Evolutionary conservation across 2,888 invertebrate species (phyloP).

Genomic region (Calameuta filiformis): DNA sequence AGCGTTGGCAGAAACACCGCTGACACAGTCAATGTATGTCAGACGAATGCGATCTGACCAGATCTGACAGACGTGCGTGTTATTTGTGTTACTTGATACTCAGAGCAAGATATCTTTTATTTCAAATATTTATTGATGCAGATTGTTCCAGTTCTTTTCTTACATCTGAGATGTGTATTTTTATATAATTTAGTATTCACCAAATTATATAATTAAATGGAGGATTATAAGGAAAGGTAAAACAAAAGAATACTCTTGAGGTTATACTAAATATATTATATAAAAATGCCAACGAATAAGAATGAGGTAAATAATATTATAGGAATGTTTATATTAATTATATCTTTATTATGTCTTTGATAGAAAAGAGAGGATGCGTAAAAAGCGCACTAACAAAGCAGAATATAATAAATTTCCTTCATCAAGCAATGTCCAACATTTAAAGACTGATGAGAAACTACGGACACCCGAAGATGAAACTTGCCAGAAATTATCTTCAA

Average conservation of each 20-base stretch:
- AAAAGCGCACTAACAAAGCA: background rate
- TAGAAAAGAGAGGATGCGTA: background rate
- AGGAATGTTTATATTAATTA: background rate
- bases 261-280: background rate
- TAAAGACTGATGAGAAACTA: background rate
- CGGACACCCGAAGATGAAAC: background rate
- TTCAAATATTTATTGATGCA: background rate
- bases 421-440: background rate
- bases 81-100: background rate
- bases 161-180: background rate
- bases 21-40: too few species aligned
- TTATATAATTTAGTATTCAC: background rate
- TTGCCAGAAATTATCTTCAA: conserved; percentile 7
- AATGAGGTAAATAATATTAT: background rate
- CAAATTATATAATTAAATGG: background rate
- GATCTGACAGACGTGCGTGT: background rate
- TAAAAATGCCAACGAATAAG: background rate
- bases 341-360: background rate
- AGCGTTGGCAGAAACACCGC: too few species aligned
- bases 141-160: background rate
- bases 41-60: too few species aligned
- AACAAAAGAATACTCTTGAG: background rate
- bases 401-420: background rate
- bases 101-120: background rate
- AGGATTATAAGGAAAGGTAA: background rate